Evolutionary conservation across 2,888 invertebrate species (phyloP), one percentile per base, ranked within the genome.

Genomic region (Hololepta plana): DNA sequence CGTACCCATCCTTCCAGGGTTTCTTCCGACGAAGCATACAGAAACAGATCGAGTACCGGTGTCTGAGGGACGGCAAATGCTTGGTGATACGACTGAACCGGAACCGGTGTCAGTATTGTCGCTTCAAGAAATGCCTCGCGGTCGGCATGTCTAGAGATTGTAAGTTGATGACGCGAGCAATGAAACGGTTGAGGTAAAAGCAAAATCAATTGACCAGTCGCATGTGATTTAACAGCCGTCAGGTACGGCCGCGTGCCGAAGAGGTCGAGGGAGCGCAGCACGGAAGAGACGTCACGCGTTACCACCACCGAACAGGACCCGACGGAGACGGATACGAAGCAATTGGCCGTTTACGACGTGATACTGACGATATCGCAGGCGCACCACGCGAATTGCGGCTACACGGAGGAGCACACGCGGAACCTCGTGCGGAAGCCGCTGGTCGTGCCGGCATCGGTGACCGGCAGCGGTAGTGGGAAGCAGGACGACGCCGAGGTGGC

Each of bases 101-200:
- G 40, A 93, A 93, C 64, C 73, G 91, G 43, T 91, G 91, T 57
- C 91, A 93, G 57, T 90, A 76, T 57, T 93, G 91, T 65, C 72
- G 91, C 46, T 91, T 93, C 61, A 88, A 85, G 59, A 93, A 93
- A 75, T 91, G 91, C 57, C 65, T 91, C 34, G 77, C 87, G 19
- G 90, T 90, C 47, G 91, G 91, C 53, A 91, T 91, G 91, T 88
- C 88, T 52, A 72, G 88, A 48, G 91, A 91, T 58, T 90, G 91
- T 91, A 58, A 85, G 88, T 84, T 60, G 29, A 14, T 28, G 7
- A 17, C 17, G n/a, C 7, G 17, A n/a, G 7, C 17, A n/a, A 7
- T 17, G 7, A 17, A 17, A 17, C 7, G n/a, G 7, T 17, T 7
- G 7, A 7, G n/a, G 17, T 7, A 17, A 17, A 17, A 7, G 7